phyloP scores from a whole-genome alignment of 2,113 vertebrate species.

The Callospermophilus lateralis region DNA sequence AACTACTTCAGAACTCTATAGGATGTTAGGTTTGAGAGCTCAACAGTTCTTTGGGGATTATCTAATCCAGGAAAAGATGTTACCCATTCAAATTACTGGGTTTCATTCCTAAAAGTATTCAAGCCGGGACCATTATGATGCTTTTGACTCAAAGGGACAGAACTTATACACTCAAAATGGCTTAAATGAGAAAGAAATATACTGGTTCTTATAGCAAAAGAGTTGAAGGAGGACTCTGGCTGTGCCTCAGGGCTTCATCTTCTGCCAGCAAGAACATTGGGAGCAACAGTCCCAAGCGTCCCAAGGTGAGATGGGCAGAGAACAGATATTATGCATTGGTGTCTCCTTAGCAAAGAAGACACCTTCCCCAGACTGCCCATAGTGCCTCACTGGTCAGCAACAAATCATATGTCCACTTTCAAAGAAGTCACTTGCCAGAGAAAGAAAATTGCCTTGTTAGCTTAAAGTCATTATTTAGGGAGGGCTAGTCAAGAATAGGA shows the following conservation, averaged over 20 bases:
- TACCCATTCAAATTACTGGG: neutral
- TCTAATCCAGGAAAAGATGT: neutral
- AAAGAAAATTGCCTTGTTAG: neutral
- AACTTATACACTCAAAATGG: neutral
- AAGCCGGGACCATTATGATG: neutral
- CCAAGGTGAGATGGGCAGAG: neutral
- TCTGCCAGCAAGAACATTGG: neutral
- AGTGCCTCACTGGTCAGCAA: neutral
- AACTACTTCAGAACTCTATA: neutral
- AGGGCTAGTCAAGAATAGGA: neutral
- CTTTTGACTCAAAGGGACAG: neutral
- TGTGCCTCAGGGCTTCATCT: neutral
- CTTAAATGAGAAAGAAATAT: neutral
- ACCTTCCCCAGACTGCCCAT: no score
- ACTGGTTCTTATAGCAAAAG: neutral
- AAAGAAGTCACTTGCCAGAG: neutral
- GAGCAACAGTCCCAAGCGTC: no score
- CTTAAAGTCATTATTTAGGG: neutral
- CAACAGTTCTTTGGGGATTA: neutral
- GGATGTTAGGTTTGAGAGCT: neutral
- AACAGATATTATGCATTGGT: no score
- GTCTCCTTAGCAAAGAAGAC: neutral
- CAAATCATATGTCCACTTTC: neutral
- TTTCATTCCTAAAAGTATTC: slow-evolving; percentile 18
- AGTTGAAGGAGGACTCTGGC: neutral